A percentile compares a stretch with the other conserved stretches of the same genome.
These are phyloP conservation scores for Drosophila lutescens DNA, from an alignment of 2,888 invertebrate species.

Conservation along the genomic window DNA sequence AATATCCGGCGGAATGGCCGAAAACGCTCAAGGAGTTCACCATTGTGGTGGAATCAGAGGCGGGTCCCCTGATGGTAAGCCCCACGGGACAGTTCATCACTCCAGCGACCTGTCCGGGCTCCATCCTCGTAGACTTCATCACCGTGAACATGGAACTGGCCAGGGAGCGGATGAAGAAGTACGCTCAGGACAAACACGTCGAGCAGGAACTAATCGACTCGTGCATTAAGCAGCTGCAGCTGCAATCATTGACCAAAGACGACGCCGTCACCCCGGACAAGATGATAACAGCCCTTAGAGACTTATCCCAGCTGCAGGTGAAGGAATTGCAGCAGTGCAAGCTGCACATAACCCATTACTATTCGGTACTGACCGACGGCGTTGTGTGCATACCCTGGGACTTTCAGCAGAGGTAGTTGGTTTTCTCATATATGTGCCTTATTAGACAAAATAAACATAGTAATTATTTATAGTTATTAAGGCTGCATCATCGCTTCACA, in stretches of 20 bases:
- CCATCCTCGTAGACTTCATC: slow-evolving; percentile 93
- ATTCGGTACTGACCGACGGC: slow-evolving; percentile 95
- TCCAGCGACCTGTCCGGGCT: slow-evolving; percentile 95
- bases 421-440: slow-evolving; percentile 59
- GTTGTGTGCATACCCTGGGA: slow-evolving; percentile 97
- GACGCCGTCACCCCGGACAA: slow-evolving; percentile 95
- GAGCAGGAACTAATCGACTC: slow-evolving; percentile 90
- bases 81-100: slow-evolving; percentile 97
- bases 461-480: slow-evolving; percentile 3
- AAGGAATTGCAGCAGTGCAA: slow-evolving; percentile 87
- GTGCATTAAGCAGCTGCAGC: slow-evolving; percentile 88
- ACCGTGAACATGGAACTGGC: slow-evolving; percentile 91
- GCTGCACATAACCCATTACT: slow-evolving; percentile 94
- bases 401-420: slow-evolving; percentile 83
- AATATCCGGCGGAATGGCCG: slow-evolving; percentile 90
- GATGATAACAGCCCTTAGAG: slow-evolving; percentile 94
- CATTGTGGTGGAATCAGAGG: slow-evolving; percentile 88
- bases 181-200: slow-evolving; percentile 91
- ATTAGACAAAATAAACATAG: slow-evolving; percentile 53
- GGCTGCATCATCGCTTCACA: neutral
- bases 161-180: slow-evolving; percentile 85
- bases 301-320: slow-evolving; percentile 85
- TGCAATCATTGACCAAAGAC: slow-evolving; percentile 92
- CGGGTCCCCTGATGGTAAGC: slow-evolving; percentile 96
- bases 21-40: slow-evolving; percentile 89